These are phyloP conservation scores for Tringa solitaria DNA, from an alignment of 2,113 vertebrate genomes.

Conservation along the genomic window DNA sequence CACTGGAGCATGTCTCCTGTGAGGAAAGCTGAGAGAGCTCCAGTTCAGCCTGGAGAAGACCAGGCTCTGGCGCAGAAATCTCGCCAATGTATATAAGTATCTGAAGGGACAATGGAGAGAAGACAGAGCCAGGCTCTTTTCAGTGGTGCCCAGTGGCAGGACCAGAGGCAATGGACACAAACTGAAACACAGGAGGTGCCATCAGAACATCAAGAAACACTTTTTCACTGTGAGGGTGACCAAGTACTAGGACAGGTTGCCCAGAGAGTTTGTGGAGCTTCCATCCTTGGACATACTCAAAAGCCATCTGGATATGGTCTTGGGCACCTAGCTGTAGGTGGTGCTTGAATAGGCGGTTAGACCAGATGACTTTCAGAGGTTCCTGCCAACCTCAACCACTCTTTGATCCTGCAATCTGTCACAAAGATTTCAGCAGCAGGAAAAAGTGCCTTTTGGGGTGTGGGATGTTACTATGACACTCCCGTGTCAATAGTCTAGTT, in stretches of 20 bases:
- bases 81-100: neutral
- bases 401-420: neutral
- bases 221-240: neutral
- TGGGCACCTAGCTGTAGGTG: neutral
- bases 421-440: neutral
- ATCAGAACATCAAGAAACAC: neutral
- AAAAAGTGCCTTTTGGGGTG: neutral
- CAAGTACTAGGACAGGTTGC: accelerated
- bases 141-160: neutral
- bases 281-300: neutral
- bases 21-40: neutral
- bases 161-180: neutral
- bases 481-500: neutral
- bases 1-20: neutral
- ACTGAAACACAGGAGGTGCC: neutral
- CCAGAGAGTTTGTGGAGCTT: neutral
- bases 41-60: neutral
- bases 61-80: neutral
- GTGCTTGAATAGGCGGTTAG: neutral
- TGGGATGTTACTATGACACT: neutral
- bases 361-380: neutral
- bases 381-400: neutral
- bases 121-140: neutral
- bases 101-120: neutral
- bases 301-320: neutral